Evolutionary conservation across 2,888 invertebrate genomes (phyloP).

Genomic region (Choreutis nemorana): DNA sequence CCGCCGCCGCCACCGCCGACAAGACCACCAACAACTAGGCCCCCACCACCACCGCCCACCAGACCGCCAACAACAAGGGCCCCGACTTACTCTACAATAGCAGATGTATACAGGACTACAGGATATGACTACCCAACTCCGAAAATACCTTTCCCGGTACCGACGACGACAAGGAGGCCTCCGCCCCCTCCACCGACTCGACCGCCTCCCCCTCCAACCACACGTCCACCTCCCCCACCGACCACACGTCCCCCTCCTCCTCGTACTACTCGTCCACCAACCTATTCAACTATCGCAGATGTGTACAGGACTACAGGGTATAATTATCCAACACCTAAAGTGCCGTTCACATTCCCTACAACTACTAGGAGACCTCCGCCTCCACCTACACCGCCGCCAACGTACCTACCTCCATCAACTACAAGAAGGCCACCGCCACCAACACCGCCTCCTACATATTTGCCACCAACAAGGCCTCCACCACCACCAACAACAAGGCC

Average conservation of each 20-base stretch:
- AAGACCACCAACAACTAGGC: slow-evolving; percentile 3
- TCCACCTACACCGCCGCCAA: neutral
- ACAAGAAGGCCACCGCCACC: slow-evolving; percentile 4
- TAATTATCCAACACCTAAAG: neutral
- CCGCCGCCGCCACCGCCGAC: slow-evolving; percentile 7
- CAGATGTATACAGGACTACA: too few species aligned
- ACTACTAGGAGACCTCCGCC: neutral
- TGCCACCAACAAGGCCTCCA: slow-evolving; percentile 10
- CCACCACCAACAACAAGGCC: slow-evolving; percentile 13
- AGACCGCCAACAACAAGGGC: slow-evolving; percentile 3
- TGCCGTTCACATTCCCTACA: slow-evolving; percentile 1
- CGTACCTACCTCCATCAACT: neutral
- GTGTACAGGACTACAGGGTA: neutral
- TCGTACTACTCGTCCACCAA: slow-evolving; percentile 3
- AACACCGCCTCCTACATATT: slow-evolving; percentile 5
- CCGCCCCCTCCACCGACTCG: slow-evolving; percentile 10
- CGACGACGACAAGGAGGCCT: slow-evolving; percentile 11
- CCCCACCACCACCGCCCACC: slow-evolving; percentile 7
- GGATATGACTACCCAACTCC: too few species aligned
- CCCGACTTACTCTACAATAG: too few species aligned
- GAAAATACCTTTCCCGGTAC: too few species aligned
- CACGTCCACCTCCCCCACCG: slow-evolving; percentile 11
- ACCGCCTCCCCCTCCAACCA: slow-evolving; percentile 9
- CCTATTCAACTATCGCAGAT: neutral
- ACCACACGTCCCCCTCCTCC: slow-evolving; percentile 9